These are phyloP conservation scores for Cryptotis parvus DNA, from an alignment of 2,113 vertebrate species.

Conservation along the genomic window DNA sequence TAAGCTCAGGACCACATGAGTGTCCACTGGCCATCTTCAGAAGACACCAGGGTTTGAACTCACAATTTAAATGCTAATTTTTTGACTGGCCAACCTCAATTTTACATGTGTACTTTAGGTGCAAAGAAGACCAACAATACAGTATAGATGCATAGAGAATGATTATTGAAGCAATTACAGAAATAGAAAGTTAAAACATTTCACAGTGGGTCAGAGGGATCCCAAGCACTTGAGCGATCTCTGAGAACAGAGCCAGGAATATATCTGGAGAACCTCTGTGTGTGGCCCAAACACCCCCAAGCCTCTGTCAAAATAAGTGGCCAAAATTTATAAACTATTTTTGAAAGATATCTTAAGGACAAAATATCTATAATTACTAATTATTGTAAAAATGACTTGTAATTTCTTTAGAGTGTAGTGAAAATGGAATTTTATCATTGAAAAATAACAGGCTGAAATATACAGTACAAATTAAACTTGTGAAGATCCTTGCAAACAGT, in stretches of 20 bases:
- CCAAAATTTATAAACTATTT: not conserved
- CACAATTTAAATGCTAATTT: not conserved
- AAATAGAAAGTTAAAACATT: not conserved
- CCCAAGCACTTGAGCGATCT: too few species aligned
- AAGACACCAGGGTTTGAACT: too few species aligned
- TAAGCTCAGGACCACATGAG: too few species aligned
- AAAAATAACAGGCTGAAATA: slow-evolving; percentile 31
- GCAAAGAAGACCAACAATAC: slow-evolving; percentile 37
- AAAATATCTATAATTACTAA: too few species aligned
- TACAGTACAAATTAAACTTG: not conserved
- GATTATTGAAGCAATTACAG: not conserved
- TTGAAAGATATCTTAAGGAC: slow-evolving; percentile 6
- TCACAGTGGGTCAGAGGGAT: too few species aligned
- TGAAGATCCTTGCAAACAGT: slow-evolving; percentile 1
- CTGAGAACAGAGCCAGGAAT: too few species aligned
- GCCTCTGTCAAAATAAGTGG: not conserved
- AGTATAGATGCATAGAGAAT: not conserved
- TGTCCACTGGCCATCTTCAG: too few species aligned
- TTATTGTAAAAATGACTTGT: not conserved
- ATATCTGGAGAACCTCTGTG: too few species aligned
- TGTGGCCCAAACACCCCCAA: too few species aligned
- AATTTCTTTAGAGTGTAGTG: not conserved
- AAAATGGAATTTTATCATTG: slow-evolving; percentile 4
- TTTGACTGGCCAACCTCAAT: not conserved
- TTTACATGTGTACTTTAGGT: not conserved